Evolutionary conservation across 2,113 vertebrate species (phyloP).

Genomic region (Lichenostomus cassidix): DNA sequence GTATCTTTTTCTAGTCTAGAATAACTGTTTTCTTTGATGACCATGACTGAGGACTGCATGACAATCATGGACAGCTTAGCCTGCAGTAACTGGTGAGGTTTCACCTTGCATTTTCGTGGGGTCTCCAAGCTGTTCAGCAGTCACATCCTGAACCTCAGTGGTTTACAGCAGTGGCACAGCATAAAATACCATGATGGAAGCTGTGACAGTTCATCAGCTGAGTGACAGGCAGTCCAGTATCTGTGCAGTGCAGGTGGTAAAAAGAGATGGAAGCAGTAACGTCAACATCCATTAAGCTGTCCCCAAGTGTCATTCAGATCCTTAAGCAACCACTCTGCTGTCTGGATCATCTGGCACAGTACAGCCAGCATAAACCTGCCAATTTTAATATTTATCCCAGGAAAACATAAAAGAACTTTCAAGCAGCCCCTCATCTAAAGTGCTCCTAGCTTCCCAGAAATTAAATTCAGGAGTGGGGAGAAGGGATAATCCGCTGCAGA

Average conservation of each 20-base stretch:
- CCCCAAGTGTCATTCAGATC: conserved; percentile 22
- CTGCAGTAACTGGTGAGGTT: not conserved
- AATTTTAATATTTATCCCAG: conserved; percentile 6
- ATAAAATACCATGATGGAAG: not conserved
- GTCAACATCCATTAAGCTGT: conserved; percentile 47
- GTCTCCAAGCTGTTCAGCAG: not conserved
- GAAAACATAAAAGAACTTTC: not conserved
- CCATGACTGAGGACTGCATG: not conserved
- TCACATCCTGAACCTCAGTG: not conserved
- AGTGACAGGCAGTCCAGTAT: conserved; percentile 48
- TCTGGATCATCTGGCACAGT: not conserved
- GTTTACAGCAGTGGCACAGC: not conserved
- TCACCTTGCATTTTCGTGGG: not conserved
- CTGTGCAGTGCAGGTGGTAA: conserved; percentile 50
- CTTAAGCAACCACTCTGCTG: conserved; percentile 23
- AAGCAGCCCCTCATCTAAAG: not conserved
- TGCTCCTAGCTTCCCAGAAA: not conserved
- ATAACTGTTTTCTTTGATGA: not conserved
- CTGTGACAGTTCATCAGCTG: conserved; percentile 17
- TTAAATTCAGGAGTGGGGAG: not conserved
- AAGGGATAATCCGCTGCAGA: not conserved
- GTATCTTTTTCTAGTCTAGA: not conserved
- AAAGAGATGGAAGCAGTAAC: conserved; percentile 32
- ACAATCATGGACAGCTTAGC: not conserved
- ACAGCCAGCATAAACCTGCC: not conserved